Conservation (phyloP, 2,888 invertebrate genomes). For the Rhagonycha lutea region DNA sequence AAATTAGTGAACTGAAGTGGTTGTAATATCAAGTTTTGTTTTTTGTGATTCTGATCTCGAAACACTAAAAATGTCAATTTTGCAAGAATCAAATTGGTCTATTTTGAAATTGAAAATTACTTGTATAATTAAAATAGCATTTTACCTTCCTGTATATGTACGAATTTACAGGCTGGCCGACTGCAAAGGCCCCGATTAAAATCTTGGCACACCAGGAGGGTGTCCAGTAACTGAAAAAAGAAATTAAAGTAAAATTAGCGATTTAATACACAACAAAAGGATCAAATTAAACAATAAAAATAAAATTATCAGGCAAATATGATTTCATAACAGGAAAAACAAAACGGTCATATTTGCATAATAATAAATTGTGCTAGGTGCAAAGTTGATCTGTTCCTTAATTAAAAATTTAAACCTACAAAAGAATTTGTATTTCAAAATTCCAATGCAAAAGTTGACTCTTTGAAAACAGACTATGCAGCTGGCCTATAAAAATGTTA, state of each 20-base stretch:
- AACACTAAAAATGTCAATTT: too few species aligned
- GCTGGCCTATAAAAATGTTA: not conserved
- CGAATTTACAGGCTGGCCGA: conserved; percentile 97
- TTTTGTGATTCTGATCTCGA: not conserved
- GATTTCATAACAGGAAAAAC: not conserved
- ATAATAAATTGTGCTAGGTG: conserved; percentile 1
- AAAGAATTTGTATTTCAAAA: not conserved
- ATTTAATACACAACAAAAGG: not conserved
- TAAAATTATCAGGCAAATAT: not conserved
- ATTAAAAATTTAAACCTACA: not conserved
- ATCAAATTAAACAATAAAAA: not conserved
- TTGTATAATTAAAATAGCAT: conserved; percentile 27
- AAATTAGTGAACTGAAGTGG: not conserved
- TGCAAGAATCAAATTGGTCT: too few species aligned
- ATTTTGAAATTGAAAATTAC: too few species aligned
- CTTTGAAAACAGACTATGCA: not conserved
- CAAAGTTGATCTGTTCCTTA: not conserved
- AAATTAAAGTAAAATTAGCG: conserved; percentile 24
- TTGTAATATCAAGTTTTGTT: not conserved
- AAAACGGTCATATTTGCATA: not conserved
- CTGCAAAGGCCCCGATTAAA: conserved; percentile 98
- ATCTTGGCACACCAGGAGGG: conserved; percentile 99
- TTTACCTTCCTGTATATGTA: conserved; percentile 96
- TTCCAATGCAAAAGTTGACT: not conserved
- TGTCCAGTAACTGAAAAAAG: conserved; percentile 93